Base-by-base conservation (phyloP, 1,140 invertebrate genomes). In the Arion vulgaris region DNA sequence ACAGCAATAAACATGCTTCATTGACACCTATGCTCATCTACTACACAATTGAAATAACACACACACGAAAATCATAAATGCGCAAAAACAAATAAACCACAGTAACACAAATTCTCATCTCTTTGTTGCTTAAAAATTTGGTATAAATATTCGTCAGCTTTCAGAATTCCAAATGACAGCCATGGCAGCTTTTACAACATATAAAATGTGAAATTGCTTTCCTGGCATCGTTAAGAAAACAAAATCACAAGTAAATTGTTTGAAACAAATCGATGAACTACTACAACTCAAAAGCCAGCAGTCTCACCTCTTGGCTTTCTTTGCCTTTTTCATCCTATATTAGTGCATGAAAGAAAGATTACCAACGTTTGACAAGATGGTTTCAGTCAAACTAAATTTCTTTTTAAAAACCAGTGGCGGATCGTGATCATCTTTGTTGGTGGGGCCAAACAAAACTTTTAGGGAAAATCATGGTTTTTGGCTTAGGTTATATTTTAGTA, bases 291-390 rank as follows among this genome's bases (percentile, higher is more conserved):
- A 73, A 73, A 39, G 41, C 73, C 73, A 72, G 71, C 36, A 45
- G 1, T 75, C 76, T 78, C 76, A 78, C 76, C 76, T 78, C 57
- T 78, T 78, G 13, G 51, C 32, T 66, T 78, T 78, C 62, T 78
- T 78, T 53, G 49, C 76, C 39, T 78, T 78, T 49, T 78, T 34
- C 38, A 57, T 78, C 62, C 76, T 78, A 78, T 32, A 78, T 57
- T 49, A 45, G 45, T 51, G 36, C 71, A 72, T 72, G 71, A 41
- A 72, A 72, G 39, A 72, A 45, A 72, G 4, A 66, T 66, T 2
- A 66, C 62, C 62, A 66, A 66, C n/a, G 2, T 66, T 66, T 66
- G 1, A 66, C n/a, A 66, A 66, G 62, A 17, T 32, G 62, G 28
- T 4, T n/a, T 66, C 28, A 66, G 17, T 32, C 19, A 66, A 57